phyloP scores from a whole-genome alignment of 2,113 vertebrate genomes.

The Pipra filicauda region DNA sequence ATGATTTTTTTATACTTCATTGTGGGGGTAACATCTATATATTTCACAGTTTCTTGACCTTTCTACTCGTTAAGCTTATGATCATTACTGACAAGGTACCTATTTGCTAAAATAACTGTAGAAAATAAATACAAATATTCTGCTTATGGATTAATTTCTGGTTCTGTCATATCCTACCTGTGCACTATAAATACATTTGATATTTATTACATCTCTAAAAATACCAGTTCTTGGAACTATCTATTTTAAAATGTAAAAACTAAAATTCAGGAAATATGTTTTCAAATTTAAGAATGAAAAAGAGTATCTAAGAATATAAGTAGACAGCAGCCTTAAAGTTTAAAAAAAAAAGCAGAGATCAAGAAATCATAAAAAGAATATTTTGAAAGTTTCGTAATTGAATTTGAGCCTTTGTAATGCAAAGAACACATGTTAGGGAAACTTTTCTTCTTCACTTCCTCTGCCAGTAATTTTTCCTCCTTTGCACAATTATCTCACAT shows the following conservation, averaged over 20 bases:
- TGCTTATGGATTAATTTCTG: background rate
- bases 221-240: background rate
- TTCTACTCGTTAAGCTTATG: background rate
- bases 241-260: background rate
- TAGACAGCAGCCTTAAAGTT: background rate
- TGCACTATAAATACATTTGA: background rate
- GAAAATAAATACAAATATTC: background rate
- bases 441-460: conserved; percentile 20
- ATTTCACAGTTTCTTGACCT: background rate
- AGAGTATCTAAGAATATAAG: background rate
- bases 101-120: background rate
- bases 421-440: conserved; percentile 1
- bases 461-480: background rate
- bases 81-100: background rate
- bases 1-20: background rate
- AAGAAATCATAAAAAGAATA: background rate
- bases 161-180: background rate
- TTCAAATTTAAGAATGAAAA: background rate
- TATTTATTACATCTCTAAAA: background rate
- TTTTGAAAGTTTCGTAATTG: background rate
- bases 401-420: background rate
- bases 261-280: background rate
- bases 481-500: conserved; percentile 37
- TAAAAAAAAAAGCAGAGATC: background rate
- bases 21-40: background rate